These are phyloP conservation scores for Ceratitis capitata DNA, from an alignment of 1,140 invertebrate species.

Conservation along the genomic window DNA sequence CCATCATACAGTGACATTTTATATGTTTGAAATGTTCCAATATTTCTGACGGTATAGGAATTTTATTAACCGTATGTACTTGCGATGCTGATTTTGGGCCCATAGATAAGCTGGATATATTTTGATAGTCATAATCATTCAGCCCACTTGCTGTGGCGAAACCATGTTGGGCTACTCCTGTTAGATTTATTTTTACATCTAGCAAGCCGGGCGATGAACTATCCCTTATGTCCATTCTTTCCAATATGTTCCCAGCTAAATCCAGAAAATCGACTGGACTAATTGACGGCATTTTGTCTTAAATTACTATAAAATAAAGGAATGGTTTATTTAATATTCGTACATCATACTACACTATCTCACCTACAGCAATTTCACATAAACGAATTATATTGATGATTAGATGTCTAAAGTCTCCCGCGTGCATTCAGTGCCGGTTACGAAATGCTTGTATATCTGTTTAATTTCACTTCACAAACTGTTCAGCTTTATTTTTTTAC, in stretches of 20 bases:
- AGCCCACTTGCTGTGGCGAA: constrained; percentile 76
- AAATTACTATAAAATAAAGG: neutral
- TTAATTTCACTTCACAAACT: neutral
- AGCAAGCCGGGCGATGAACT: constrained; percentile 55
- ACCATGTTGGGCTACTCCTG: constrained; percentile 62
- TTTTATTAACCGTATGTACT: constrained; percentile 81
- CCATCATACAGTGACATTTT: constrained; percentile 95
- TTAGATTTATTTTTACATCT: constrained; percentile 53
- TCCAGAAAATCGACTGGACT: constrained; percentile 48
- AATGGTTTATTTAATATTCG: neutral
- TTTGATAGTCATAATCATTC: constrained; percentile 90
- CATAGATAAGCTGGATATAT: constrained; percentile 72
- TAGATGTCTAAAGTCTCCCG: neutral
- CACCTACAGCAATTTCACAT: neutral
- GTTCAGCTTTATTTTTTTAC: neutral
- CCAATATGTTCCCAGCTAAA: constrained; percentile 60
- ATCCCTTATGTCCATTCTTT: constrained; percentile 55
- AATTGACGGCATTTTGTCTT: constrained; percentile 16
- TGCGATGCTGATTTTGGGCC: constrained; percentile 77
- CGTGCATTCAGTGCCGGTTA: neutral
- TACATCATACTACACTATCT: neutral
- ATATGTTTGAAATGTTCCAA: constrained; percentile 95
- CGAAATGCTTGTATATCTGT: neutral
- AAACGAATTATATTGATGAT: neutral
- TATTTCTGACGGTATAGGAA: constrained; percentile 90